These are phyloP conservation scores for Sardina pilchardus DNA, from an alignment of 2,113 vertebrate genomes.

Conservation along the genomic window DNA sequence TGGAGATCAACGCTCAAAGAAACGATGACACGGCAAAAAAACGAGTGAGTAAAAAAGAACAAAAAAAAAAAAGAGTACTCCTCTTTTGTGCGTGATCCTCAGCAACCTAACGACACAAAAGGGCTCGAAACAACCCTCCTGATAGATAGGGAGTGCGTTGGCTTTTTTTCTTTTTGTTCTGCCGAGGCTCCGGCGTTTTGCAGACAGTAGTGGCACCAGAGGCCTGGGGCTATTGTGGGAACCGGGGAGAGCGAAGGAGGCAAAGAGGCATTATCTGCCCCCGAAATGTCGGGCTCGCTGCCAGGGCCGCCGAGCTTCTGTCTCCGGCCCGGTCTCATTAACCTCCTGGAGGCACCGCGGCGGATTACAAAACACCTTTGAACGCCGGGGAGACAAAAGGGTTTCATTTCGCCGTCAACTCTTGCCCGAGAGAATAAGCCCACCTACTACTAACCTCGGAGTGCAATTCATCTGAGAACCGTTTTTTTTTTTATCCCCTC, in stretches of 20 bases:
- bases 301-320: neutral
- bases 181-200: neutral
- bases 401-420: neutral
- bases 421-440: neutral
- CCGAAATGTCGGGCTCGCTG: neutral
- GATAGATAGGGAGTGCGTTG: neutral
- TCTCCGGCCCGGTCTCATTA: neutral
- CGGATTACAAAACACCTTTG: constrained; percentile 4
- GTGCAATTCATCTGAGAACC: neutral
- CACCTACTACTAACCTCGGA: neutral
- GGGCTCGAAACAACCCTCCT: neutral
- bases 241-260: neutral
- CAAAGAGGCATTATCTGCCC: neutral
- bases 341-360: neutral
- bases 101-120: neutral
- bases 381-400: neutral
- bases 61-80: neutral
- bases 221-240: neutral
- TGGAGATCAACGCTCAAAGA: neutral
- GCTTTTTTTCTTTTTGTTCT: neutral
- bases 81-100: neutral
- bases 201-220: no score
- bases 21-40: neutral
- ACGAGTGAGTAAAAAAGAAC: neutral
- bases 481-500: neutral